Evolutionary conservation across 64 coral and sea anemone genomes (phyloP), one percentile per base, ranked within the genome.

Genomic region (Anthopleura sola): DNA sequence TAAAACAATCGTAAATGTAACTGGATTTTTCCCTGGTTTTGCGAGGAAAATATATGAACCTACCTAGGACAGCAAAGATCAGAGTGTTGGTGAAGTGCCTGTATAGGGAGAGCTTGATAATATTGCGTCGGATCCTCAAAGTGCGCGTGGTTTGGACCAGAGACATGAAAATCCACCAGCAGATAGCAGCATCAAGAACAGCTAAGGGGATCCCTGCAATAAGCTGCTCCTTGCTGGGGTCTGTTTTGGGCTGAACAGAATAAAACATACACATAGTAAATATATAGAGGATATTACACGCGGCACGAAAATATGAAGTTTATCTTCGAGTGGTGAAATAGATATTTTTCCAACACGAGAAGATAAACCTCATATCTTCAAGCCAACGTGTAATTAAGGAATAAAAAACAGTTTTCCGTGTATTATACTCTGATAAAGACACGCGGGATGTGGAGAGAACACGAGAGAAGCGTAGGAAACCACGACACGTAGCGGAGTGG

Each of bases 101-200:
- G 78, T 99, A 99, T 0, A 99, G 84, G 2, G 97, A 94, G 2
- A 99, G 85, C 78, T 99, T 99, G 55, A 99, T 85, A n/a, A 99
- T 40, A 71, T 99, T 94, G 40, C 93, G 77, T 64, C 97, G 87
- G 81, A 99, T 99, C 32, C 93, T 88, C 34, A 99, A 84, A 20
- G 97, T 99, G 71, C 97, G 44, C 3, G 90, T 99, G 19, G 97
- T 71, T 60, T 99, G 97, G 14, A 99, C 90, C 60, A 99, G 75
- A 9, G 97, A 94, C 97, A 99, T 99, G 85, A 99, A 99, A 24
- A 99, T 99, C 97, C 97, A 99, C 97, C 97, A 99, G 38, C 97
- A 99, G 85, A 99, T 99, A 6, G 93, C 93, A 12, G 92, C 93
- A 89, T 99, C 97, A 1, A 99, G 89, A 75, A 99, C 93, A 55